phyloP scores from a whole-genome alignment of 2,113 vertebrate genomes.

The Hystrix brachyura region DNA sequence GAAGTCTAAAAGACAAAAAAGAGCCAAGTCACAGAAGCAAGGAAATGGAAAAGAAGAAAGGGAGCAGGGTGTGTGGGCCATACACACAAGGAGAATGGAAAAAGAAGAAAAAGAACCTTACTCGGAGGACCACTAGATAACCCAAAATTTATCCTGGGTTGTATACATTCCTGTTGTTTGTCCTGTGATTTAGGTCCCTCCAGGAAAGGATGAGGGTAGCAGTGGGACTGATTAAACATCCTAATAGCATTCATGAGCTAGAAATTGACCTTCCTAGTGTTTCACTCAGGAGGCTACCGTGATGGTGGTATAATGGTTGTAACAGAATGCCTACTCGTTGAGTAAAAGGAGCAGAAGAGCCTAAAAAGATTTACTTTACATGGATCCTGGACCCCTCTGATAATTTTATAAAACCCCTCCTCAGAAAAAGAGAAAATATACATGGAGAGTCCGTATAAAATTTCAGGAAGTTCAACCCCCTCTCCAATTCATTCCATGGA shows the following conservation, averaged over 20 bases:
- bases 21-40: slow-evolving; percentile 2
- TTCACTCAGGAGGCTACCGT: neutral
- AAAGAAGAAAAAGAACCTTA: slow-evolving; percentile 14
- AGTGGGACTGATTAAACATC: neutral
- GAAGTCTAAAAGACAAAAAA: slow-evolving; percentile 34
- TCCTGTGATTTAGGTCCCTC: neutral
- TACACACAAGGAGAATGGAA: neutral
- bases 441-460: neutral
- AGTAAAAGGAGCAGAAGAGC: slow-evolving; percentile 25
- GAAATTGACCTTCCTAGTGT: slow-evolving; percentile 30
- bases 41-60: neutral
- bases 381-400: neutral
- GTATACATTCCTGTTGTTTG: neutral
- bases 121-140: neutral
- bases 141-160: neutral
- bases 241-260: slow-evolving; percentile 38
- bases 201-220: neutral
- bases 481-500: neutral
- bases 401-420: slow-evolving; percentile 3
- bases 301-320: neutral
- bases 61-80: fast-evolving
- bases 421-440: neutral
- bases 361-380: neutral
- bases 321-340: neutral
- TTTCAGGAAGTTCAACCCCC: neutral